Evolutionary conservation across 2,888 invertebrate genomes (phyloP), one percentile per base, ranked within the genome.

Genomic region (Neocrepidodera transversa): DNA sequence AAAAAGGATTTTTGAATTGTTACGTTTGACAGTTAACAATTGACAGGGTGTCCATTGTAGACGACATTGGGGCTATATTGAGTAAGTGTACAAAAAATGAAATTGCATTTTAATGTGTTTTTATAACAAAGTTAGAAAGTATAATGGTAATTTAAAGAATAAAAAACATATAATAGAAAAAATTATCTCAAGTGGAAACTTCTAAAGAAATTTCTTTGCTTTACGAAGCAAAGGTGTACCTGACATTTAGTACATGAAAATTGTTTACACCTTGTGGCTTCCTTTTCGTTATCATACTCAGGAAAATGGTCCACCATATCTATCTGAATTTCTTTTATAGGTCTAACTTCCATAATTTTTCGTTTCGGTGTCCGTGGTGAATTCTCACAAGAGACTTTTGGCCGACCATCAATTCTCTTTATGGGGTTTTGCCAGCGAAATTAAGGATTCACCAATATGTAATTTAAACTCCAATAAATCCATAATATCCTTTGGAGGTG

Each of bases 251-350:
- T 23, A 23, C 23, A 5, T 5, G 7, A 23, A 23, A 23, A 3
- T 5, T 23, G n/a, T n/a, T n/a, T n/a, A n/a, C n/a, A 43, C 43
- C 13, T 43, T 18, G 23, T 43, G 13, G 18, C n/a, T 18, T 18
- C 10, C 26, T 45, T 45, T 45, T 23, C 11, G 45, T 45, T 28
- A 20, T 45, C 45, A 26, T 45, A 45, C 45, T 45, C 11, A 17
- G 45, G 45, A 45, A 45, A 45, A 45, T 28, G 23, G 13, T 26
- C 16, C 13, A 13, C 26, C 13, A 26, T 26, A 23, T 45, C 16
- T 26, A 26, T 17, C 45, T 45, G 26, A 26, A 45, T 45, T 13
- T 2, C 45, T 13, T 10, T 45, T 45, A 45, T 26, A 16, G 28
- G 45, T 45, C n/a, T 26, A 18, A 45, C 45, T 45, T 45, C 23